Evolutionary conservation across 2,797 vertebrate species (phyloP), one percentile per base, ranked within the genome.

Genomic region (Lophius americanus): DNA sequence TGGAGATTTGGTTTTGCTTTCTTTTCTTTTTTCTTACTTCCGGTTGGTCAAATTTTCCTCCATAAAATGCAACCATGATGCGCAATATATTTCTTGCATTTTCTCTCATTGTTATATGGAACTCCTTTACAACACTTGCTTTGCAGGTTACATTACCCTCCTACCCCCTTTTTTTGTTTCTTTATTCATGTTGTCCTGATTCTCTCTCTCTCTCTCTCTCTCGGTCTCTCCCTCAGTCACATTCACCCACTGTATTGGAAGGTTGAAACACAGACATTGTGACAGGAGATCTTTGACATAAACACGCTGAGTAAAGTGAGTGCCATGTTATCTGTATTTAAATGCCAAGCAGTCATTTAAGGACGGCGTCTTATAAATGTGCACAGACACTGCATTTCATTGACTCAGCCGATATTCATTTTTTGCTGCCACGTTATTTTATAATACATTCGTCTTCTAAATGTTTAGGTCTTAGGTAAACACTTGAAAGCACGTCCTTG

Each of bases 281-380:
- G 74, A 56, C 69, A 74, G 69, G 67, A 73, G 61, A 81, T 76
- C 72, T 69, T 84, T 81, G 62, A 82, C 78, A 76, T 82, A 83
- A 82, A 86, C 81, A 68, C 61, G 72, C 7, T 12, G 51, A 77
- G 68, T 77, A 79, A 84, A 79, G 74, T 75, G 79, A 58, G 57
- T 38, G 69, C 70, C 7, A 32, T 6, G 2, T 60, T 54, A 74
- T 60, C 53, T 51, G 71, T 52, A 75, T 68, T 56, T 56, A 63
- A 52, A 53, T 68, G 66, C 79, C 56, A 68, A 78, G 53, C 61
- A 52, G 85, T 84, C 66, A 73, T 72, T 41, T 55, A 57, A 73
- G 73, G 62, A 77, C 70, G 78, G 56, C 60, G 50, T 58, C 50
- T 41, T 44, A 32, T 56, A 35, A 60, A 56, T 58, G 57, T 37